Conservation (phyloP, 2,888 invertebrate genomes). For the Hedya salicella region DNA sequence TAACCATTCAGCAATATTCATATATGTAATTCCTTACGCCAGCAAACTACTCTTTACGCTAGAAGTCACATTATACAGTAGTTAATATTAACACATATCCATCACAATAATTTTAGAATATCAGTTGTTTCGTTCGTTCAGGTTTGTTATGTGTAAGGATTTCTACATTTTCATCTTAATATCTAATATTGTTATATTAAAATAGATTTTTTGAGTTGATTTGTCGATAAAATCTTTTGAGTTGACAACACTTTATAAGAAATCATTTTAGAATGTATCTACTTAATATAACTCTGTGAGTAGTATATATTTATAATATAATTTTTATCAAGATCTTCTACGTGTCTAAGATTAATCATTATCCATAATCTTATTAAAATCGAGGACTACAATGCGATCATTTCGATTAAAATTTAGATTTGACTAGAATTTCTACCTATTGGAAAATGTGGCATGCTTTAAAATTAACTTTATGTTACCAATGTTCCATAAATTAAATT, state of each 20-base stretch:
- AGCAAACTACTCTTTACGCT: constrained; percentile 46
- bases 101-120: constrained; percentile 85
- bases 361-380: constrained; percentile 30
- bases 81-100: constrained; percentile 79
- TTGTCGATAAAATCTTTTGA: constrained; percentile 82
- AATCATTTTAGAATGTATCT: constrained; percentile 53
- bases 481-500: constrained; percentile 2
- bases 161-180: constrained; percentile 50
- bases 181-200: constrained; percentile 61
- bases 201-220: constrained; percentile 68
- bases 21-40: constrained; percentile 24
- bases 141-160: constrained; percentile 60
- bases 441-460: constrained; percentile 49
- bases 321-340: constrained; percentile 37
- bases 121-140: constrained; percentile 81
- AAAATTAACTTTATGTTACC: background rate
- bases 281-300: constrained; percentile 46
- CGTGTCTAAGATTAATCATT: constrained; percentile 31
- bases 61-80: constrained; percentile 65
- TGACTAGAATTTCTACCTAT: constrained; percentile 79
- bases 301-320: constrained; percentile 53
- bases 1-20: constrained; percentile 16
- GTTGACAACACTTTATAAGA: constrained; percentile 68
- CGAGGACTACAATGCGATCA: constrained; percentile 57
- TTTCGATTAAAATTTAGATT: constrained; percentile 70